These are phyloP conservation scores for Drosophila serrata DNA, from an alignment of 1,140 invertebrate species.

Conservation along the genomic window DNA sequence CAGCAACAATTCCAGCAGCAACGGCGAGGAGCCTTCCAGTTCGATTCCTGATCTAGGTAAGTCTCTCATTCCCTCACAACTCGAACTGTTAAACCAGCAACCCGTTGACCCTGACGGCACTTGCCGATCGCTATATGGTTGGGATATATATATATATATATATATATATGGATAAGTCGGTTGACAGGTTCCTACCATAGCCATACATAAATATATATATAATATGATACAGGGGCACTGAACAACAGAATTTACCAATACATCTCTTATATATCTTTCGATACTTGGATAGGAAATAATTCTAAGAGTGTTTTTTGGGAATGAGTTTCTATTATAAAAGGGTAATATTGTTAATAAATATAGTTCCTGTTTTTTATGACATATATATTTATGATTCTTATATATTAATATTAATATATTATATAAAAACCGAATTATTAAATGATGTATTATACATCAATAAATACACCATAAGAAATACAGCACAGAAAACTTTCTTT, in stretches of 20 bases:
- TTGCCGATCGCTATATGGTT: constrained; percentile 56
- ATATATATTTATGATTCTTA: too few species aligned
- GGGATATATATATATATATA: not conserved
- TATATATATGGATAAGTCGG: constrained; percentile 22
- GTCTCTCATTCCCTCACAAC: constrained; percentile 61
- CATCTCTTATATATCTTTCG: not conserved
- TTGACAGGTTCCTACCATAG: constrained; percentile 36
- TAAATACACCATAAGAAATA: not conserved
- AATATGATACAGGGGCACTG: constrained; percentile 13
- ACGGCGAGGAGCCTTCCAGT: constrained; percentile 91
- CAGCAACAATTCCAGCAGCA: constrained; percentile 35
- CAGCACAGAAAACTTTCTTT: not conserved
- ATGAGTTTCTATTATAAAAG: not conserved
- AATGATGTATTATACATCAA: not conserved
- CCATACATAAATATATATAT: not conserved
- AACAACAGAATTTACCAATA: constrained; percentile 14
- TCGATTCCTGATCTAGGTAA: constrained; percentile 94
- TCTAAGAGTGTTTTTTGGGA: not conserved
- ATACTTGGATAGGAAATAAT: not conserved
- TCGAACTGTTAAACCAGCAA: constrained; percentile 40
- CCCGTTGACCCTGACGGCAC: constrained; percentile 73
- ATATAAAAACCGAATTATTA: not conserved
- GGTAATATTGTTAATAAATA: not conserved
- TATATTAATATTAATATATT: too few species aligned
- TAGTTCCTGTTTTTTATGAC: too few species aligned